Conservation (phyloP, 1,140 invertebrate genomes). For the Brachionus angularis region DNA sequence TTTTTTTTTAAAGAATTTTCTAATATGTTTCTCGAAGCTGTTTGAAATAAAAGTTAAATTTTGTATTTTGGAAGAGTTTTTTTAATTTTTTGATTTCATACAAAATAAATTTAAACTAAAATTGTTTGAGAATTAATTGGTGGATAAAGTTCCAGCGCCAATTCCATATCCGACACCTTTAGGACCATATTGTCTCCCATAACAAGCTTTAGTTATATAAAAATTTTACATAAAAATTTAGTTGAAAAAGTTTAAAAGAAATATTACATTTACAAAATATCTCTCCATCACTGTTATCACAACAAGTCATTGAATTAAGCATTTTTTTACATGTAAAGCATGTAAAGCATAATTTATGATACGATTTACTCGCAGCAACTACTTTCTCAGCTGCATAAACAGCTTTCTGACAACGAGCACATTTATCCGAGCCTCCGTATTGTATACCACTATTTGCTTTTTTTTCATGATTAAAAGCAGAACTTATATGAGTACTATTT, state of each 20-base stretch:
- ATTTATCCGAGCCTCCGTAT: slow-evolving; percentile 55
- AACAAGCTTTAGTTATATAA: slow-evolving; percentile 65
- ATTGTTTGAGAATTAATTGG: background rate
- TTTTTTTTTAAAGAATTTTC: no score
- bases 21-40: no score
- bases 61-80: no score
- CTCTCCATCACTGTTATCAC: slow-evolving; percentile 41
- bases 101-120: background rate
- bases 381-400: slow-evolving; percentile 98
- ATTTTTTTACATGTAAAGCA: slow-evolving; percentile 30
- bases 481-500: background rate
- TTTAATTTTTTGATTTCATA: no score
- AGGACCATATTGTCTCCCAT: slow-evolving; percentile 83
- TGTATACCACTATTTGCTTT: background rate
- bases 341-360: slow-evolving; percentile 34
- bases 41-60: no score
- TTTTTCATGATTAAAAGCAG: slow-evolving; percentile 28
- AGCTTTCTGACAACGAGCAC: slow-evolving; percentile 94
- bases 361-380: slow-evolving; percentile 66
- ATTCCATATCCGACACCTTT: slow-evolving; percentile 89
- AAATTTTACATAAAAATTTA: background rate
- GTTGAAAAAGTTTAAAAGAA: background rate
- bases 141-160: slow-evolving; percentile 31
- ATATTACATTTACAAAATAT: slow-evolving; percentile 31
- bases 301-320: slow-evolving; percentile 41